Evolutionary conservation across 2,113 vertebrate genomes (phyloP), one percentile per base, ranked within the genome.

Genomic region (Onychostruthus taczanowskii): DNA sequence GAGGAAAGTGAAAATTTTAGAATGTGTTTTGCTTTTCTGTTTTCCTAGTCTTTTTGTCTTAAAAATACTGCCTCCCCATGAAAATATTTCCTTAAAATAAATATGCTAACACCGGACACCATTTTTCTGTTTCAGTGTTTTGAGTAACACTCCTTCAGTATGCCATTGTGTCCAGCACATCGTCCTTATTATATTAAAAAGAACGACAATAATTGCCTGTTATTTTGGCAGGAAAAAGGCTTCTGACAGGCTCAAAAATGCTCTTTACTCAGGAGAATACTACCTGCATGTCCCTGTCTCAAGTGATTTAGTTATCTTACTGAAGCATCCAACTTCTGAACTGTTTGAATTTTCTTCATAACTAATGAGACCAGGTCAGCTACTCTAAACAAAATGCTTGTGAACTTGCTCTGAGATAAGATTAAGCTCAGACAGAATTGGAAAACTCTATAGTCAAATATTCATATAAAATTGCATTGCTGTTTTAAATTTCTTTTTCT

Each of bases 91-190:
- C 72, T 67, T 22, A 22, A 79, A 70, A 69, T 16, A 74, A 14
- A 64, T 66, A 56, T 55, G 5, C 8, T 59, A 56, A 61, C 15
- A 82, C 4, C 10, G 84, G 46, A 62, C 13, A 52, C 3, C 4
- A 3, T 72, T 90, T 47, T 70, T 26, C 11, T 37, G 3, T 46
- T 79, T 67, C 44, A 58, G 5, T 28, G 13, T 31, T 75, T 61
- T 85, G 6, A 55, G 12, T 59, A 75, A 46, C 14, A 10, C 6
- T 79, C 19, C 70, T 70, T 78, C 17, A 72, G 22, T 24, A 52
- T 16, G 43, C 13, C 35, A 17, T 39, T 68, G 8, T 2, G 0
- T 63, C 17, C 37, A 79, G 16, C 0, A 1, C 5, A 67, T 67
- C 1, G 1, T 20, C 37, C 76, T 69, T 64, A 31, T 72, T 64